Percentiles rank a stretch among this genome's conserved stretches.
phyloP scores from a whole-genome alignment of 2,113 vertebrate genomes.

The Clarias gariepinus region DNA sequence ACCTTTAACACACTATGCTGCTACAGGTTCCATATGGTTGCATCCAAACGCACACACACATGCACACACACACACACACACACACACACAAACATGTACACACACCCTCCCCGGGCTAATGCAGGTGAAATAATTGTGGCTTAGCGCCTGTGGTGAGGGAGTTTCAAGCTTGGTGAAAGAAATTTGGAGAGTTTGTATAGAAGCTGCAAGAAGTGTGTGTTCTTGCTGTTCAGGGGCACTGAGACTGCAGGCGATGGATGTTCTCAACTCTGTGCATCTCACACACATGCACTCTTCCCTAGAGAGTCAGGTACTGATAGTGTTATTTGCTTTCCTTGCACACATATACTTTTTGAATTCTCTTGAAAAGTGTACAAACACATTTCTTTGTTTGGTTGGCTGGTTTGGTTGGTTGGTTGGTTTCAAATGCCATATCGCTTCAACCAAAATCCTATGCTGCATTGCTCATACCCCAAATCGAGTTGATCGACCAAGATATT shows the following conservation, averaged over 20 bases:
- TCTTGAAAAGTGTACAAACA: not conserved
- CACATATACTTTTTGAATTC: conserved; percentile 11
- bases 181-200: conserved; percentile 46
- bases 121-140: conserved; percentile 38
- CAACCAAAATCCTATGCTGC: not conserved
- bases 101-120: conserved; percentile 21
- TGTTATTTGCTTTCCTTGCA: not conserved
- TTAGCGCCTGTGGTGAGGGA: conserved; percentile 30
- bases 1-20: conserved; percentile 16
- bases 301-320: not conserved
- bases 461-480: not conserved
- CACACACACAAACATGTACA: conserved; percentile 19
- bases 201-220: conserved; percentile 28
- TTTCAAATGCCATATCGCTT: not conserved
- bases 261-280: conserved; percentile 13
- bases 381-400: not conserved
- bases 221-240: conserved; percentile 34
- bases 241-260: conserved; percentile 39
- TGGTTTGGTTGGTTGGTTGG: not conserved
- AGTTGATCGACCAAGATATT: not conserved
- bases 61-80: conserved; percentile 18
- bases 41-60: conserved; percentile 12
- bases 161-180: conserved; percentile 32
- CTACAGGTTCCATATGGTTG: conserved; percentile 8
- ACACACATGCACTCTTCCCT: conserved; percentile 15